A percentile compares a stretch with the other conserved stretches of the same genome.
These are phyloP conservation scores for Oostethus manadensis DNA, from an alignment of 2,113 vertebrate species.

Conservation along the genomic window DNA sequence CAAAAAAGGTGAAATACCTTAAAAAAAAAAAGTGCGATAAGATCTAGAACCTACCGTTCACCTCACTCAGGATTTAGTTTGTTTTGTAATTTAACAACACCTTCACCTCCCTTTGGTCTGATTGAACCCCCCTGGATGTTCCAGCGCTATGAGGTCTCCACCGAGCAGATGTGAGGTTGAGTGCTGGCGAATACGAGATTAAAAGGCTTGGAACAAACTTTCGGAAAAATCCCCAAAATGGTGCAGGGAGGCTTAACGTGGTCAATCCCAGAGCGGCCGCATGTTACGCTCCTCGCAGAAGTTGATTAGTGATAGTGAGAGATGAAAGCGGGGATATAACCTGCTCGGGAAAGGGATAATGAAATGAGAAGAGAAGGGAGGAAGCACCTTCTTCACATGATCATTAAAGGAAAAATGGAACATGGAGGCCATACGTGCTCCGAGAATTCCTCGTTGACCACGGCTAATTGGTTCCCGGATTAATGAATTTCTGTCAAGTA, in stretches of 20 bases:
- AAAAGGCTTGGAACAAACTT: slow-evolving; percentile 15
- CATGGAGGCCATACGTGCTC: too few species aligned
- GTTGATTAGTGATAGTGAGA: slow-evolving; percentile 28
- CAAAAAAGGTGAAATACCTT: too few species aligned
- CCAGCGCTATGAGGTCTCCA: background rate
- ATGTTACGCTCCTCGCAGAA: slow-evolving; percentile 32
- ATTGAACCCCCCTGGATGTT: background rate
- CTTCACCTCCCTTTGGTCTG: background rate
- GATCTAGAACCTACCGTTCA: too few species aligned
- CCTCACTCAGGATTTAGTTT: background rate
- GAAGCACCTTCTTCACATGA: slow-evolving; percentile 26
- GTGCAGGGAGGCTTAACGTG: slow-evolving; percentile 1
- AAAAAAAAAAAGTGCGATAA: too few species aligned
- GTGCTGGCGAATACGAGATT: slow-evolving; percentile 10
- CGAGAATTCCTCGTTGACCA: too few species aligned
- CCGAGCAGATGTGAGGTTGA: slow-evolving; percentile 10
- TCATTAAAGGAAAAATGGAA: slow-evolving; percentile 43
- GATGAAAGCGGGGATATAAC: slow-evolving; percentile 44
- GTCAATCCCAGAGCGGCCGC: slow-evolving; percentile 9
- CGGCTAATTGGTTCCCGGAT: too few species aligned
- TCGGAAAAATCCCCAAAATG: slow-evolving; percentile 1
- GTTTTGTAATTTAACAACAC: background rate
- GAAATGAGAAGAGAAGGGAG: slow-evolving; percentile 30
- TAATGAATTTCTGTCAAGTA: too few species aligned
- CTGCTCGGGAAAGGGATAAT: slow-evolving; percentile 42